phyloP scores from a whole-genome alignment of 2,888 invertebrate genomes.

The Drosophila anomalipes region DNA sequence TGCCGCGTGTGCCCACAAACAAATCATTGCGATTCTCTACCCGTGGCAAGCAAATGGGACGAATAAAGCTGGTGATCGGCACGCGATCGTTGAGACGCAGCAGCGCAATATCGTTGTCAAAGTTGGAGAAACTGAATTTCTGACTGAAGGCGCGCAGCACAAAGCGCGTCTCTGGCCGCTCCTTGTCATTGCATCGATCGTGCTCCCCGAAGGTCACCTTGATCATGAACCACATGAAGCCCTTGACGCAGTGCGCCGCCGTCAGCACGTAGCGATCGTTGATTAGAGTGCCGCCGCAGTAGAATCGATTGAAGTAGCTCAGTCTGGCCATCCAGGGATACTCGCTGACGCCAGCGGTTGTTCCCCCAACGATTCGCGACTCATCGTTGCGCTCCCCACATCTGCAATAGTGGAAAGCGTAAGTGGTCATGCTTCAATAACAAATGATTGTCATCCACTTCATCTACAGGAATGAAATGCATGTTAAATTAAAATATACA shows the following conservation, averaged over 20 bases:
- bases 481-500: background rate
- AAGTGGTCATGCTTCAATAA: constrained; percentile 25
- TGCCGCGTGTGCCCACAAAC: constrained; percentile 90
- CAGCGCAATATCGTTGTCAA: constrained; percentile 95
- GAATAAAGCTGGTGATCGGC: constrained; percentile 91
- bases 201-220: constrained; percentile 95
- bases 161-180: constrained; percentile 91
- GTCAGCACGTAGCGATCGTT: constrained; percentile 95
- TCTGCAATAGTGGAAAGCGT: constrained; percentile 76
- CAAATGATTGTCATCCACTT: constrained; percentile 30
- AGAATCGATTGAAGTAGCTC: constrained; percentile 94
- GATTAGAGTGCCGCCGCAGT: constrained; percentile 95
- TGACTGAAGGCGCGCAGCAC: constrained; percentile 91
- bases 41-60: constrained; percentile 93
- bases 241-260: constrained; percentile 96
- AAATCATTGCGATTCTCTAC: constrained; percentile 88
- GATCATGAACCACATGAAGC: constrained; percentile 97
- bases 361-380: constrained; percentile 93
- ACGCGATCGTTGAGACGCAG: constrained; percentile 92
- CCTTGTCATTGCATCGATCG: constrained; percentile 91
- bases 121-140: constrained; percentile 93
- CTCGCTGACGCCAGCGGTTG: constrained; percentile 90
- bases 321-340: constrained; percentile 96
- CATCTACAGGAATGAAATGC: constrained; percentile 1
- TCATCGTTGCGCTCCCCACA: constrained; percentile 94